These are phyloP conservation scores for Glyphotaelius pellucidus DNA, from an alignment of 2,888 invertebrate genomes.

Conservation along the genomic window DNA sequence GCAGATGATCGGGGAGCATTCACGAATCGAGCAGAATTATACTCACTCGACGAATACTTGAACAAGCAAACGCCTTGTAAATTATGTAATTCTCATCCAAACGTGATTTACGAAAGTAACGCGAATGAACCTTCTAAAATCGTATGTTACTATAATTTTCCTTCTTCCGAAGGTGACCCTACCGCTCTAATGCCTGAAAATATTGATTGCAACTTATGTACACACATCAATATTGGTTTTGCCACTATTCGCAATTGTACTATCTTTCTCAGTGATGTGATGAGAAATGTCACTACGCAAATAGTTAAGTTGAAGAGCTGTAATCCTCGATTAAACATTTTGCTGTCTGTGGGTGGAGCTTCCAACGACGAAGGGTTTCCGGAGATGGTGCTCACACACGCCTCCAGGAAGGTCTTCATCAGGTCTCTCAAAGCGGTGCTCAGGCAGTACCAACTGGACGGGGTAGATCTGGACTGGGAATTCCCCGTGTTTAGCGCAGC, in stretches of 20 bases:
- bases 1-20: background rate
- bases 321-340: conserved; percentile 84
- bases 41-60: conserved; percentile 58
- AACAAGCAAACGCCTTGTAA: conserved; percentile 44
- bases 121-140: conserved; percentile 68
- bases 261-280: conserved; percentile 76
- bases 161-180: conserved; percentile 70
- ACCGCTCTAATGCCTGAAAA: conserved; percentile 63
- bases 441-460: conserved; percentile 79
- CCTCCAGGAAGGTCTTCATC: conserved; percentile 81
- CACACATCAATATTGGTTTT: conserved; percentile 90
- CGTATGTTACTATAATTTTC: conserved; percentile 85
- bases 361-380: conserved; percentile 81
- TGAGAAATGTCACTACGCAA: conserved; percentile 71
- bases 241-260: conserved; percentile 80
- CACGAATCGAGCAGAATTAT: conserved; percentile 54
- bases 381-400: conserved; percentile 84
- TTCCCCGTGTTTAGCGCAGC: conserved; percentile 82
- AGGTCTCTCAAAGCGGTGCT: conserved; percentile 77
- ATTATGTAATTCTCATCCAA: conserved; percentile 35
- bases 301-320: conserved; percentile 77
- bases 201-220: conserved; percentile 84
- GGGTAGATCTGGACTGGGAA: conserved; percentile 91
- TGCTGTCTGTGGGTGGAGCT: conserved; percentile 86
- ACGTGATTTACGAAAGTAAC: conserved; percentile 13